These are phyloP conservation scores for Stegodyphus mimosarum DNA, from an alignment of 1,140 invertebrate species.

Conservation along the genomic window DNA sequence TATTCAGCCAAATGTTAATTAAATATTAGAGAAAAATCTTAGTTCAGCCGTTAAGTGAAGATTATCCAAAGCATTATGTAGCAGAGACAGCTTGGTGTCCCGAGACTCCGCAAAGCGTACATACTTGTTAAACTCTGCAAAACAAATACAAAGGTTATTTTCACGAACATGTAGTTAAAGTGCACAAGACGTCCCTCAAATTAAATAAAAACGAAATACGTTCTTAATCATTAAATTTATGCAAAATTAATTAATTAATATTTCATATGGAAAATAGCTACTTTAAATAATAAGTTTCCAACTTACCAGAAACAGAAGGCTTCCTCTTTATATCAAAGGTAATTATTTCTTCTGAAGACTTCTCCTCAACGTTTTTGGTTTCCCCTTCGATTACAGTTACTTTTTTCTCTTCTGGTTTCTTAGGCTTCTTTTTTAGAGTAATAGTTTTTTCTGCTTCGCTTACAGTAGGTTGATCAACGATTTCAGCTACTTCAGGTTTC, in stretches of 20 bases:
- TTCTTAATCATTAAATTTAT: neutral
- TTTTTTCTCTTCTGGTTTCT: conserved; percentile 8
- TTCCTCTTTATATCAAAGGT: neutral
- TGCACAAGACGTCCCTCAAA: neutral
- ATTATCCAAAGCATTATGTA: conserved; percentile 6
- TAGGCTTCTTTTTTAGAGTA: conserved; percentile 2
- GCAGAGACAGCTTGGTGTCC: neutral
- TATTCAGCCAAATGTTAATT: too few species aligned
- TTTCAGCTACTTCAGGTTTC: neutral
- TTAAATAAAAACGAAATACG: neutral
- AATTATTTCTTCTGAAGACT: neutral
- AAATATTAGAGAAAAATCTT: neutral
- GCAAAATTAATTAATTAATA: neutral
- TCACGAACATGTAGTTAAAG: neutral
- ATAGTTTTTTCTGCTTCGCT: neutral
- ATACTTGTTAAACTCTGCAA: conserved; percentile 63
- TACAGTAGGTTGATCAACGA: neutral
- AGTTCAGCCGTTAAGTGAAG: neutral
- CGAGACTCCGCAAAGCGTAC: neutral
- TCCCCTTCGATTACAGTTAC: neutral
- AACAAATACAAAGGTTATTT: neutral
- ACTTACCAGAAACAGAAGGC: conserved; percentile 1
- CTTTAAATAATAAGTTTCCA: too few species aligned
- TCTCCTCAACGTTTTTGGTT: neutral
- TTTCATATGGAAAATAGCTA: neutral